These are phyloP conservation scores for Eptesicus fuscus DNA, from an alignment of 2,113 vertebrate species.

Conservation along the genomic window DNA sequence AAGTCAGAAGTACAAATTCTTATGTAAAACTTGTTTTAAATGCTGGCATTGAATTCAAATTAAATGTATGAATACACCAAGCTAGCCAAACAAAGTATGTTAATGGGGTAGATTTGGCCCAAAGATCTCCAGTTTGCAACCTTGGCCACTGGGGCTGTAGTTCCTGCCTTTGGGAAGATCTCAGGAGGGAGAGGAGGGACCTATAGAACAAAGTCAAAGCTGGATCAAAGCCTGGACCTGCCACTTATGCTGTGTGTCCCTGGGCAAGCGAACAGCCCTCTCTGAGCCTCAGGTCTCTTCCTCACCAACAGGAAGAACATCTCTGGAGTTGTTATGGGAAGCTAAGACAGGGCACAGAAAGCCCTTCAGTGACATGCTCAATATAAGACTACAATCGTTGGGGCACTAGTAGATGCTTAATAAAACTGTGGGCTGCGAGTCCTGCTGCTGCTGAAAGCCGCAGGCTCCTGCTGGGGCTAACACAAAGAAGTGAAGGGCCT, in stretches of 20 bases:
- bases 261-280: background rate
- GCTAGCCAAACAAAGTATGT: background rate
- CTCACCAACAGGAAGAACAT: background rate
- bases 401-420: background rate
- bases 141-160: fast-evolving
- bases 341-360: too few relatives aligned
- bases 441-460: background rate
- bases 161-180: background rate
- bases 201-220: background rate
- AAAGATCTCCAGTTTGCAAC: background rate
- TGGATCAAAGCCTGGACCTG: background rate
- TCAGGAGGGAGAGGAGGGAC: background rate
- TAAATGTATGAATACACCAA: background rate
- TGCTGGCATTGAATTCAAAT: background rate
- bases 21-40: background rate
- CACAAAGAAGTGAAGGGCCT: fast-evolving
- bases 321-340: fast-evolving
- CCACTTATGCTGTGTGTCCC: background rate
- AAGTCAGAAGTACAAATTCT: background rate
- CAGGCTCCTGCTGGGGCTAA: too few relatives aligned
- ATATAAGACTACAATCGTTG: too few relatives aligned
- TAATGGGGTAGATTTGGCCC: fast-evolving
- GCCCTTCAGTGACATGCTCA: fast-evolving
- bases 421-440: fast-evolving
- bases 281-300: background rate